Evolutionary conservation across 2,797 vertebrate species (phyloP).

Genomic region (Myotis pilosus): DNA sequence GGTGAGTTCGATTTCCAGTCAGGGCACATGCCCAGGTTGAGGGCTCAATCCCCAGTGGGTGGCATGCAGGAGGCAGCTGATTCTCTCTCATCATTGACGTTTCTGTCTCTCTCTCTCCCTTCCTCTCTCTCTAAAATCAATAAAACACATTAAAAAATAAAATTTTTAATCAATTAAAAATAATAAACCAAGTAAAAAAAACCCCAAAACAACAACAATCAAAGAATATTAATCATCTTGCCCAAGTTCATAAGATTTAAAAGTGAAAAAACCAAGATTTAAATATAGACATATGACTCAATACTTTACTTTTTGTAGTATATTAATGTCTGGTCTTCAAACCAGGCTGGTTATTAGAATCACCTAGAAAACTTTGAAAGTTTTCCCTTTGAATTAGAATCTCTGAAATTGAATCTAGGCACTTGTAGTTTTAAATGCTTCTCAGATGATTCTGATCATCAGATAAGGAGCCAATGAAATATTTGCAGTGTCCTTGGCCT

Average conservation of each 20-base stretch:
- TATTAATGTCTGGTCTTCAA: slow-evolving; percentile 1
- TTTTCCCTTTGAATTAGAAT: not conserved
- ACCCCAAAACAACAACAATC: not conserved
- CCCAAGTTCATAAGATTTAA: slow-evolving; percentile 10
- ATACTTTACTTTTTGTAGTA: not conserved
- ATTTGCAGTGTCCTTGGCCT: not conserved
- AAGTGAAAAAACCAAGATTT: slow-evolving; percentile 18
- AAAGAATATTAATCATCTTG: slow-evolving; percentile 24
- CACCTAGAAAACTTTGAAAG: not conserved
- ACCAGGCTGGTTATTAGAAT: slow-evolving; percentile 16
- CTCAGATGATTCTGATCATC: not conserved
- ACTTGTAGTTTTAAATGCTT: not conserved
- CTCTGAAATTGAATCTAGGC: not conserved
- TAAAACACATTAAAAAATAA: not conserved
- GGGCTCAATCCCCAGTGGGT: not conserved
- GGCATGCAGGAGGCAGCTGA: not conserved
- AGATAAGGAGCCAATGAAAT: not conserved
- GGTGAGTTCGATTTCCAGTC: too few species aligned
- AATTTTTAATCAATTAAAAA: not conserved
- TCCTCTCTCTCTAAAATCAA: not conserved
- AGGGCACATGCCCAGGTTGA: too few species aligned
- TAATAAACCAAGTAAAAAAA: not conserved
- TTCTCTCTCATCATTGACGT: not conserved
- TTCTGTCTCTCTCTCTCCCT: not conserved
- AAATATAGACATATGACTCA: not conserved